These are phyloP conservation scores for Trichogramma evanescens DNA, from an alignment of 2,888 invertebrate species.

Conservation along the genomic window DNA sequence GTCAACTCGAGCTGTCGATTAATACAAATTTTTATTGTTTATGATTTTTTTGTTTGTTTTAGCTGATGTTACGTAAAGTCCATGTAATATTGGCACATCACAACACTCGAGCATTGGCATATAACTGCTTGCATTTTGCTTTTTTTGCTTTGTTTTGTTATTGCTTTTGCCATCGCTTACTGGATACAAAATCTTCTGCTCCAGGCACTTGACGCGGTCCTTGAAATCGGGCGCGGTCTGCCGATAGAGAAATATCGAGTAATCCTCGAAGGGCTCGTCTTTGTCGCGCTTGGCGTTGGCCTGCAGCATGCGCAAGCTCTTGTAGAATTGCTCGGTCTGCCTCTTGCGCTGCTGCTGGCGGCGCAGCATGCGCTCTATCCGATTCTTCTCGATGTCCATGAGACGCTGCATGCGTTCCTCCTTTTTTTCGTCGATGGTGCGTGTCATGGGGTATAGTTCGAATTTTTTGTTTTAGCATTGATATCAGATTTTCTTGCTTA, in stretches of 20 bases:
- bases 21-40: no score
- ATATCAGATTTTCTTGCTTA: no score
- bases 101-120: no score
- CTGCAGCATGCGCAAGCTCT: slow-evolving; percentile 79
- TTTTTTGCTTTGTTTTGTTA: no score
- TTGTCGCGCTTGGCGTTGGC: slow-evolving; percentile 62
- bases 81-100: no score
- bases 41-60: no score
- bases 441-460: no score
- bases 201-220: slow-evolving; percentile 76
- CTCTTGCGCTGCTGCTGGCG: slow-evolving; percentile 64
- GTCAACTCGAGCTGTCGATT: no score
- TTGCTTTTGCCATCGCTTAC: slow-evolving; percentile 50
- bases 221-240: slow-evolving; percentile 79
- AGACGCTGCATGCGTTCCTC: slow-evolving; percentile 70
- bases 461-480: no score
- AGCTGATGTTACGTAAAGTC: no score
- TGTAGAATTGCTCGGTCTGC: slow-evolving; percentile 74
- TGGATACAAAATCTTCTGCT: slow-evolving; percentile 65
- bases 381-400: slow-evolving; percentile 66
- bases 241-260: slow-evolving; percentile 77
- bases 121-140: no score
- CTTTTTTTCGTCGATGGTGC: slow-evolving; percentile 41
- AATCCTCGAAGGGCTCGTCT: slow-evolving; percentile 70
- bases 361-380: slow-evolving; percentile 59